Evolutionary conservation across 1,140 invertebrate species (phyloP).

Genomic region (Apolygus lucorum): DNA sequence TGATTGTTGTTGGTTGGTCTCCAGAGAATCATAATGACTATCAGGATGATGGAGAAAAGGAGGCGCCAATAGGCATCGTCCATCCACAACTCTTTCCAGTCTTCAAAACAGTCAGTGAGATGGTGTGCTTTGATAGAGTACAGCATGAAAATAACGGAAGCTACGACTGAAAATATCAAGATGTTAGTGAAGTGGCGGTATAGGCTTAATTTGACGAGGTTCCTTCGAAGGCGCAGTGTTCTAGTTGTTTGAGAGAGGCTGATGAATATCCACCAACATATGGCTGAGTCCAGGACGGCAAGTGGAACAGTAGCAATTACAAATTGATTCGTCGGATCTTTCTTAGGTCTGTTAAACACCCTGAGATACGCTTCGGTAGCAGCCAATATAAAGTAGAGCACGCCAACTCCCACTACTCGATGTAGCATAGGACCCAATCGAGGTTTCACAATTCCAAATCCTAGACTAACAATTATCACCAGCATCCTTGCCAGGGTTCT

Average conservation of each 20-base stretch:
- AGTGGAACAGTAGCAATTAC: conserved; percentile 65
- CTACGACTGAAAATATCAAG: conserved; percentile 77
- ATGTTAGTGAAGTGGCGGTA: conserved; percentile 92
- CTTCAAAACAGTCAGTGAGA: conserved; percentile 59
- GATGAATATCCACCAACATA: conserved; percentile 79
- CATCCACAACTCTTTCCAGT: conserved; percentile 86
- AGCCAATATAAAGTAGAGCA: conserved; percentile 73
- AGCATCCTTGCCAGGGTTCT: conserved; percentile 82
- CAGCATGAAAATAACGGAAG: conserved; percentile 83
- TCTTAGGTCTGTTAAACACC: conserved; percentile 57
- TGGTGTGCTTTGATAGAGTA: conserved; percentile 77
- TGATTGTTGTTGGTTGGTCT: conserved; percentile 91
- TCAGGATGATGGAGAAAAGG: conserved; percentile 74
- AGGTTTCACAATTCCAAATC: conserved; percentile 92
- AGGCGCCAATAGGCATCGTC: conserved; percentile 93
- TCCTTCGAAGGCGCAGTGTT: conserved; percentile 71
- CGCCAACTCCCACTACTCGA: conserved; percentile 71
- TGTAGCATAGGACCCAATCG: conserved; percentile 76
- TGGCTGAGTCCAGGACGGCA: conserved; percentile 59
- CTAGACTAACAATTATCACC: conserved; percentile 86
- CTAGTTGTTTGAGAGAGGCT: conserved; percentile 82
- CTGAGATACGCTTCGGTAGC: conserved; percentile 72
- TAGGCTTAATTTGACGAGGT: conserved; percentile 78
- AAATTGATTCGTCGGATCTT: conserved; percentile 53
- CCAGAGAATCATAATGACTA: conserved; percentile 92